Evolutionary conservation across 2,888 invertebrate genomes (phyloP), one percentile per base, ranked within the genome.

Genomic region (Chrysotoxum bicinctum): DNA sequence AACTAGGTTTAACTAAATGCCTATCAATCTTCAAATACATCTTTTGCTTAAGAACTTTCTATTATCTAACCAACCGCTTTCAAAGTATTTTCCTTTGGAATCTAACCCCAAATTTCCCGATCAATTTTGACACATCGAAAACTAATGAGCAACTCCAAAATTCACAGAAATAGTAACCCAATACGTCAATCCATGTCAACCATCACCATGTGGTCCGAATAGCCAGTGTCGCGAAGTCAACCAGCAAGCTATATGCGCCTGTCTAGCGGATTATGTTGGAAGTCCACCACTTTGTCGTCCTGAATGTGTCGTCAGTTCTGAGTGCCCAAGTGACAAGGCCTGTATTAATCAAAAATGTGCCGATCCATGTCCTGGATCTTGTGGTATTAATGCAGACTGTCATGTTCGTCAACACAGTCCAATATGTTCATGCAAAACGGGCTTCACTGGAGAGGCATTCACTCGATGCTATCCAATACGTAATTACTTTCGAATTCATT

Each of bases 341-440:
- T 97, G 97, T 89, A 93, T 95, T 48, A 95, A 95, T 88, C 94
- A 94, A 85, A 96, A 95, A 92, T 97, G 97, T 90, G 93, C 94
- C 64, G 95, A 97, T 92, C 97, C 97, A 10, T 97, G 97, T 88
- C 93, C 94, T 3, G 96, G 96, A 62, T 94, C 95, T 52, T 97
- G 97, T 89, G 97, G 96, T 19, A 94, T 95, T 87, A 95, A 95
- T 89, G 95, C 97, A 10, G 93, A 94, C 73, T 97, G 97, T 88
- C 94, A 95, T 91, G 96, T 97, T 23, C 94, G 96, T 83, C 95
- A 96, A 88, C 97, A 97, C 89, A 96, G 96, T 90, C 97, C 97
- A 2, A 94, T 96, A 87, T 97, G 97, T 90, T 94, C 95, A 21
- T 97, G 97, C 90, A 94, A 94, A 85, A 92, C 94, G 16, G 94